Conservation (phyloP, 2,888 invertebrate species). For the Ypsolopha scabrella region DNA sequence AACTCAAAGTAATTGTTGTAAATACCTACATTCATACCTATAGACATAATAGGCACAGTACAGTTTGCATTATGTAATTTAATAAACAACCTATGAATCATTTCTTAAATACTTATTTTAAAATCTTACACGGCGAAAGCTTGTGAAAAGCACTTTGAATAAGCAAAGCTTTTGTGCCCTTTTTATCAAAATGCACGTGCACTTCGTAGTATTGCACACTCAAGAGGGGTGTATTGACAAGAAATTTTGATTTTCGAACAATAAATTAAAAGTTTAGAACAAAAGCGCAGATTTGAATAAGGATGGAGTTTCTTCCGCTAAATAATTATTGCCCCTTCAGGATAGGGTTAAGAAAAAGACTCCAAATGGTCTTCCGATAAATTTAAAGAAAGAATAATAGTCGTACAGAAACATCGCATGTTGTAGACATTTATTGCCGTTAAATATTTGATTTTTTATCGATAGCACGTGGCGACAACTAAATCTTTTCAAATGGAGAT, state of each 20-base stretch:
- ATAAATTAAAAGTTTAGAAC: background rate
- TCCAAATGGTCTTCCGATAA: background rate
- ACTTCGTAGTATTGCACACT: background rate
- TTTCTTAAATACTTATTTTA: background rate
- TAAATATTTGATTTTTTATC: constrained; percentile 32
- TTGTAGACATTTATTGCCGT: background rate
- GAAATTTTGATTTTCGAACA: background rate
- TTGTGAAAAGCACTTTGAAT: too few relatives aligned
- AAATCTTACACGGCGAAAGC: background rate
- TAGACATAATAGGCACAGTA: too few relatives aligned
- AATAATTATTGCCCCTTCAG: background rate
- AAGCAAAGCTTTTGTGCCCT: too few relatives aligned
- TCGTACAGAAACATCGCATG: background rate
- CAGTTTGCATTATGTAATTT: too few relatives aligned
- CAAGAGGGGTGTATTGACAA: background rate
- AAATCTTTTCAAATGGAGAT: constrained; percentile 18
- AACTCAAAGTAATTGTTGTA: too few relatives aligned
- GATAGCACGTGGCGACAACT: constrained; percentile 38
- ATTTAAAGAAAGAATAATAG: background rate
- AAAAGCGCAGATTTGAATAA: background rate
- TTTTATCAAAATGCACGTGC: constrained; percentile 1
- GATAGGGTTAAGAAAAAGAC: background rate
- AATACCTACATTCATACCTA: too few relatives aligned
- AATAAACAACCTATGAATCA: too few relatives aligned
- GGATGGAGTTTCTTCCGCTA: background rate